Percentiles rank a stretch among this genome's conserved stretches.
These are phyloP conservation scores for Rhingia rostrata DNA, from an alignment of 2,888 invertebrate genomes.

Conservation along the genomic window DNA sequence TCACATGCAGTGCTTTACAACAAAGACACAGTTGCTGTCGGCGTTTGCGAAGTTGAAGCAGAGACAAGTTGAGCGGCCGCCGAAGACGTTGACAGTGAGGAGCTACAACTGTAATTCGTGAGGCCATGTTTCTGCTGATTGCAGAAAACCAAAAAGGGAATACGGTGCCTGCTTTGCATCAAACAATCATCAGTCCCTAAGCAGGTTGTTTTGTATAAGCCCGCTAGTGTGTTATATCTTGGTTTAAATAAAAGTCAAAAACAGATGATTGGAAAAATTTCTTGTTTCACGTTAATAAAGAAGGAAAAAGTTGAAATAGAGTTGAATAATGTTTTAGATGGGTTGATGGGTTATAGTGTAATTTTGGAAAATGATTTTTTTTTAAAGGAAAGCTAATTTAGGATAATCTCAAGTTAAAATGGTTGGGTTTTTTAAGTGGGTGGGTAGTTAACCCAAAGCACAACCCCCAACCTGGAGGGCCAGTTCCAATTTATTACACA, in stretches of 20 bases:
- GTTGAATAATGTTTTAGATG: no score
- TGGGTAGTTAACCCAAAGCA: no score
- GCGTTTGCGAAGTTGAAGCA: slow-evolving; percentile 47
- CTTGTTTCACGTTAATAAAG: slow-evolving; percentile 40
- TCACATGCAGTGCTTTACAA: slow-evolving; percentile 12
- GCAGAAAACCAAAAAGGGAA: slow-evolving; percentile 21
- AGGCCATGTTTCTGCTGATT: slow-evolving; percentile 1
- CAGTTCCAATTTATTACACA: no score
- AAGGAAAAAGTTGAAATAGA: no score
- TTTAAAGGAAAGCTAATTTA: no score
- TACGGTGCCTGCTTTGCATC: slow-evolving; percentile 28
- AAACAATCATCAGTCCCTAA: slow-evolving; percentile 34
- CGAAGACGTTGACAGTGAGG: neutral
- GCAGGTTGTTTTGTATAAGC: slow-evolving; percentile 3
- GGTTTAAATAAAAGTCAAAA: slow-evolving; percentile 68
- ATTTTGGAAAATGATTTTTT: no score
- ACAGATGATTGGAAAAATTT: slow-evolving; percentile 41
- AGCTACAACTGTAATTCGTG: slow-evolving; percentile 7
- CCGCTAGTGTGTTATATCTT: slow-evolving; percentile 27
- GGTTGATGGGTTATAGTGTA: no score
- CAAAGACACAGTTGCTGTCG: slow-evolving; percentile 38
- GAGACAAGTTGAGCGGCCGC: neutral
- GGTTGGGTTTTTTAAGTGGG: no score
- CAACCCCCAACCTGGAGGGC: no score
- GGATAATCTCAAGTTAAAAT: no score